Percentiles rank a stretch among this genome's conserved stretches.
phyloP scores from a whole-genome alignment of 2,113 vertebrate species.

The Crocuta crocuta region DNA sequence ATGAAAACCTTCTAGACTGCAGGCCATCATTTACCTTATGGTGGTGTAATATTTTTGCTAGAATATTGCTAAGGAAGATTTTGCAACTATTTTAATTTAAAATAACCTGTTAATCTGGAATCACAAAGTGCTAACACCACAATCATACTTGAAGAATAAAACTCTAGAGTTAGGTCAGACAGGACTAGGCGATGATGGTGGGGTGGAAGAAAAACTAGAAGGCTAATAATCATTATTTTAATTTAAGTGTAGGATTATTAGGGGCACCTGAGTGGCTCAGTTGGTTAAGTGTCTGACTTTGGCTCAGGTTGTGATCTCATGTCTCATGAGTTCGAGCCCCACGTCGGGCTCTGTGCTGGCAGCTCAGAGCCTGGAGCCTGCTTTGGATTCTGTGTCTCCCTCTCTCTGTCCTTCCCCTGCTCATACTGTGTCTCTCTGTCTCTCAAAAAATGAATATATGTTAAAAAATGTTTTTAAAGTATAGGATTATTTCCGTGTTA shows the following conservation, averaged over 20 bases:
- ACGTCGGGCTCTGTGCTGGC: no score
- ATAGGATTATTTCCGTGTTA: neutral
- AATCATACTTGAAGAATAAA: neutral
- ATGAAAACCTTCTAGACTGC: neutral
- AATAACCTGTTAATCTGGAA: neutral
- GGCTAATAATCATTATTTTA: neutral
- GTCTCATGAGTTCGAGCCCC: no score
- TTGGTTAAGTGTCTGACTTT: no score
- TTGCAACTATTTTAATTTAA: constrained; percentile 9
- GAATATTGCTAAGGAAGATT: neutral
- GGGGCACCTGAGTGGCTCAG: no score
- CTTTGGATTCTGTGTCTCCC: no score
- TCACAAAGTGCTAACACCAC: neutral
- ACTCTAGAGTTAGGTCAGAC: neutral
- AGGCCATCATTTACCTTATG: neutral
- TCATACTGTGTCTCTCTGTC: no score
- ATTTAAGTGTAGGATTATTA: neutral
- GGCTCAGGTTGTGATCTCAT: no score
- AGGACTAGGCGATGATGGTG: neutral
- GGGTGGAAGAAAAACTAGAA: neutral
- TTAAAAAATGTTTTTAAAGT: no score
- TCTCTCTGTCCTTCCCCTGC: no score
- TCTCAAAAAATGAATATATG: no score
- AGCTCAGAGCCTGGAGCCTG: no score
- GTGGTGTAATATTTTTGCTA: constrained; percentile 1